Base-by-base conservation (phyloP, 2,888 invertebrate species). In the Lordiphosa fenestrarum region DNA sequence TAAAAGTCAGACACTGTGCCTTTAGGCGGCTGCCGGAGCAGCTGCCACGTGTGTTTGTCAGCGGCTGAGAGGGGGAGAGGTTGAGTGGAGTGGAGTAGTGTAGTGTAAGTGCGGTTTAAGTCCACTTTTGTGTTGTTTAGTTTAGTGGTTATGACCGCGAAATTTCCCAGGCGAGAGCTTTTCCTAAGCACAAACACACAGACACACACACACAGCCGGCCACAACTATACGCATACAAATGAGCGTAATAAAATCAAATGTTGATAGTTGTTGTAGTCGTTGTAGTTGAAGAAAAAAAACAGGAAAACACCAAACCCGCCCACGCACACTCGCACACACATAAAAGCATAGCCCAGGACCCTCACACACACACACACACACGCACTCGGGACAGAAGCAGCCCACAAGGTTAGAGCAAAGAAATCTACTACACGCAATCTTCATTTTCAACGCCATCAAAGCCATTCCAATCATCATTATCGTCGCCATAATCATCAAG, bases 401-500 rank as follows among this genome's bases (percentile, higher is more conserved):
- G 51, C 23, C 62, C 59, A 74, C 60, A 63, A 64, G 42, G 37
- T 49, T 53, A 35, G 36, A 51, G 48, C 6, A 39, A 82, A 73
- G 69, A 82, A 81, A 75, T 82, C 84, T 75, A 77, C 82, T 81
- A 84, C 76, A 83, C 81, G 74, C 84, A 85, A 85, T 82, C 86
- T 85, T 85, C 86, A 84, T 87, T 87, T 87, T 86, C 78, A 85
- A 78, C 87, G 85, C 86, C 86, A 87, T 88, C 86, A 87, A 86
- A 87, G 72, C 87, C 87, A 87, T 87, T 85, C 85, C 87, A 87
- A 87, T 87, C 88, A 88, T 86, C 87, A 88, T 87, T 87, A 88
- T 88, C 88, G 80, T 87, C 86, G 85, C 87, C 87, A 87, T 87
- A 88, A 87, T 86, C 88, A 88, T 87, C 87, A 87, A 83, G 83